Evolutionary conservation across 2,797 vertebrate species (phyloP), one percentile per base, ranked within the genome.

Genomic region (Eulemur mongoz): DNA sequence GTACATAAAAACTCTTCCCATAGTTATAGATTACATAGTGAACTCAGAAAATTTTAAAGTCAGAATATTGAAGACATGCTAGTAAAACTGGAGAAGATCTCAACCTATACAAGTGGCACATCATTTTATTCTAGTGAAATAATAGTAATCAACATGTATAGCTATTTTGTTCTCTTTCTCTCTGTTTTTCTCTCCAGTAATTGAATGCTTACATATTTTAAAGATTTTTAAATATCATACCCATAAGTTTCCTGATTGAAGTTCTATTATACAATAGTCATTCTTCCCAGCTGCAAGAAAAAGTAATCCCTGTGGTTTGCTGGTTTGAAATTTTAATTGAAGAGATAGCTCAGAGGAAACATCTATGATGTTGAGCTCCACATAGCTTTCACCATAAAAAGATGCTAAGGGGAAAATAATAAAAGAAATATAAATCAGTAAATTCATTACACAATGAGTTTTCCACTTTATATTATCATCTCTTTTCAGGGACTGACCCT

Each of bases 371-470:
- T 98, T 99, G 95, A 99, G 98, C 94, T 99, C 99, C 90, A 99
- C 99, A 95, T 99, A 99, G 98, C 99, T 99, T 96, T 99, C 98
- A 14, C 99, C 99, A 96, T 99, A 99, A 98, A 99, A 99, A 61
- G 99, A 99, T 96, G 99, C 99, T 99, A 97, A 54, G 93, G 94
- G 95, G 89, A 59, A 43, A 90, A 92, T 15, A 17, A 87, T 94
- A 87, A 35, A 35, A 92, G 70, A 90, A 13, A 48, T 20, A 4
- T 61, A 32, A 76, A 15, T 91, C 40, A 93, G 76, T 38, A 75
- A 89, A 72, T n/a, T 32, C 40, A 50, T 81, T 45, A 70, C 7
- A 43, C 38, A 20, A n/a, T 20, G 7, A 11, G 30, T 59, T 17
- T 79, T 85, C 38, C 73, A 67, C 10, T 70, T 88, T 52, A 43